Evolutionary conservation across 1,140 invertebrate genomes (phyloP).

Genomic region (Whitmania pigra): DNA sequence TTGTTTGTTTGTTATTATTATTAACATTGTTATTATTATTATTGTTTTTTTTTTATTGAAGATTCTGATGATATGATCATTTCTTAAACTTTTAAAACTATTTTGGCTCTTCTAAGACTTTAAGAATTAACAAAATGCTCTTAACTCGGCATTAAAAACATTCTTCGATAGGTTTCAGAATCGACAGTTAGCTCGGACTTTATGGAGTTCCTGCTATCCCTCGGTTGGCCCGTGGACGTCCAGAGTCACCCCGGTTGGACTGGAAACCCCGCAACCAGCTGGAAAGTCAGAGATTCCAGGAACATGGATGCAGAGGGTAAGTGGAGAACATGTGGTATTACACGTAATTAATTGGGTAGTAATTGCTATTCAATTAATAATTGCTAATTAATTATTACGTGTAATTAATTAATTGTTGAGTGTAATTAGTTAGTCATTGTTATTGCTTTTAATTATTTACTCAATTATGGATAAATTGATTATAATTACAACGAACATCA

Average conservation of each 20-base stretch:
- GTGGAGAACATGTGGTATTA: background rate
- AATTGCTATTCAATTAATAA: too few species aligned
- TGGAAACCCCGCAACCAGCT: constrained; percentile 67
- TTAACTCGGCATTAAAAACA: constrained; percentile 4
- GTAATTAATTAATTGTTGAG: too few species aligned
- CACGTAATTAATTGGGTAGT: too few species aligned
- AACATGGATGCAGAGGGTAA: constrained; percentile 34
- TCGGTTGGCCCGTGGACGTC: constrained; percentile 75
- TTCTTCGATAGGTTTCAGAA: background rate
- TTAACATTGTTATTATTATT: too few species aligned
- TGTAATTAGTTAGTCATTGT: constrained; percentile 18
- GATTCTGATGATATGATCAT: too few species aligned
- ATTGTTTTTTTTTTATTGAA: too few species aligned
- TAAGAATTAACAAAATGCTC: too few species aligned
- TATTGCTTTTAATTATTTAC: background rate
- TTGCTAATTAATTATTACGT: too few species aligned
- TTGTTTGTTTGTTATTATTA: constrained; percentile 4
- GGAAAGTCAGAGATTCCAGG: constrained; percentile 46
- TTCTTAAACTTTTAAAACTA: too few species aligned
- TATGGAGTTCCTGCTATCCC: constrained; percentile 61
- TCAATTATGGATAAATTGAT: too few species aligned
- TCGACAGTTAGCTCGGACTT: constrained; percentile 42
- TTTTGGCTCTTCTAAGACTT: too few species aligned
- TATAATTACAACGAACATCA: too few species aligned
- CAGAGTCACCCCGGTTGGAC: constrained; percentile 75